Conservation (phyloP, 1,140 invertebrate genomes). For the Chelonus insularis region DNA sequence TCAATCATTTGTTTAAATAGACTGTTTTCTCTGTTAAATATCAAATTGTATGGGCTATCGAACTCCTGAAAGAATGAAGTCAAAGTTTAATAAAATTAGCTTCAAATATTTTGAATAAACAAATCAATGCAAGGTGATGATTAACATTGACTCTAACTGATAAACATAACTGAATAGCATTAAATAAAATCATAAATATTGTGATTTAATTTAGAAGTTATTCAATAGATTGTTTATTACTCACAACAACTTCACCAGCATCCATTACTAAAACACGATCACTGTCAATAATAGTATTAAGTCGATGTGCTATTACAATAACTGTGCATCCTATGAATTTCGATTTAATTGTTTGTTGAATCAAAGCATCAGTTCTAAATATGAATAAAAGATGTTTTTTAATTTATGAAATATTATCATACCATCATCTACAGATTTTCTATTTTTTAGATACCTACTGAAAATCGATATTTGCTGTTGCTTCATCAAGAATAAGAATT, state of each 20-base stretch:
- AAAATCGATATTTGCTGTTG: slow-evolving; percentile 73
- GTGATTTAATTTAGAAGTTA: background rate
- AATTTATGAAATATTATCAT: slow-evolving; percentile 30
- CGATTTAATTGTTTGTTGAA: slow-evolving; percentile 60
- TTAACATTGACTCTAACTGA: no score
- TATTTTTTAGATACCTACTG: no score
- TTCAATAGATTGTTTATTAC: slow-evolving; percentile 30
- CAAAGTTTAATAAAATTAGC: no score
- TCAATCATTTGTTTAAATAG: slow-evolving; percentile 60
- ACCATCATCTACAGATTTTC: slow-evolving; percentile 59
- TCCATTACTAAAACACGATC: slow-evolving; percentile 65
- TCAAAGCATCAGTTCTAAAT: slow-evolving; percentile 63
- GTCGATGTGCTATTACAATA: slow-evolving; percentile 70
- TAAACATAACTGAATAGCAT: no score
- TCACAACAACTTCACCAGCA: slow-evolving; percentile 53
- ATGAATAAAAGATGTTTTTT: slow-evolving; percentile 2
- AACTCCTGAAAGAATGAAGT: slow-evolving; percentile 63
- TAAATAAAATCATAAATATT: slow-evolving; percentile 36
- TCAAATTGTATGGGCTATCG: slow-evolving; percentile 68
- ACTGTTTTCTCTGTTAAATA: slow-evolving; percentile 60
- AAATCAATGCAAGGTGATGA: no score
- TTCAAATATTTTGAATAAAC: no score
- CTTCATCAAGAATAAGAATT: slow-evolving; percentile 71
- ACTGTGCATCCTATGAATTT: slow-evolving; percentile 66
- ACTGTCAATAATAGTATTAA: slow-evolving; percentile 72